Conservation (phyloP, 2,113 vertebrate genomes). For the Dipodomys spectabilis region DNA sequence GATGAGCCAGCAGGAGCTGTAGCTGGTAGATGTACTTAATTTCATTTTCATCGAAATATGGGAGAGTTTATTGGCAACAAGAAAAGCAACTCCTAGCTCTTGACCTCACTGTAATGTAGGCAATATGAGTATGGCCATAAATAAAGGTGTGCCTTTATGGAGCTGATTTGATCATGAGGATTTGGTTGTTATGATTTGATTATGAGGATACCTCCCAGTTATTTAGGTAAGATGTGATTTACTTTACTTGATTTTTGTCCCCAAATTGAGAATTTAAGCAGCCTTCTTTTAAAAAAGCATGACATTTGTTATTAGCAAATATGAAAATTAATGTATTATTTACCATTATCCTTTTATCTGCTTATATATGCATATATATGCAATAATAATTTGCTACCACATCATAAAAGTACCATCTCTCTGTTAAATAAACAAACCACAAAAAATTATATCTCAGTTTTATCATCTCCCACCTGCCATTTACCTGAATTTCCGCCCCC, state of each 20-base stretch:
- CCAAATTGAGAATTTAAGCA: background rate
- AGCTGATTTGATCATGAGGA: too few species aligned
- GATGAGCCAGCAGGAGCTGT: background rate
- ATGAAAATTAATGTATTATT: background rate
- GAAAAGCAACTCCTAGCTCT: background rate
- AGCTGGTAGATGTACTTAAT: background rate
- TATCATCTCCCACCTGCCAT: background rate
- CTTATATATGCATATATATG: too few species aligned
- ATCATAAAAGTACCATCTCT: background rate
- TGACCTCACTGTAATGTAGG: background rate
- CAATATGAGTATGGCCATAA: background rate
- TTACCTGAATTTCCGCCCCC: background rate
- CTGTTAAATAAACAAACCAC: background rate
- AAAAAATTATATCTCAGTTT: background rate
- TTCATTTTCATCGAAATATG: constrained; percentile 10
- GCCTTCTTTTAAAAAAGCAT: background rate
- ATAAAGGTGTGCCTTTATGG: background rate
- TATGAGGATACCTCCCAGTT: background rate
- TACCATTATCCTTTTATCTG: background rate
- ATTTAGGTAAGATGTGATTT: constrained; percentile 8
- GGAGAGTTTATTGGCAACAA: background rate
- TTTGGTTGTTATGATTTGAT: background rate
- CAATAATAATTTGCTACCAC: background rate
- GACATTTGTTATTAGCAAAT: background rate
- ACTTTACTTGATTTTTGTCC: background rate